A percentile compares a stretch with the other conserved stretches of the same genome.
These are phyloP conservation scores for Eupithecia centaureata DNA, from an alignment of 2,888 invertebrate species.

Conservation along the genomic window DNA sequence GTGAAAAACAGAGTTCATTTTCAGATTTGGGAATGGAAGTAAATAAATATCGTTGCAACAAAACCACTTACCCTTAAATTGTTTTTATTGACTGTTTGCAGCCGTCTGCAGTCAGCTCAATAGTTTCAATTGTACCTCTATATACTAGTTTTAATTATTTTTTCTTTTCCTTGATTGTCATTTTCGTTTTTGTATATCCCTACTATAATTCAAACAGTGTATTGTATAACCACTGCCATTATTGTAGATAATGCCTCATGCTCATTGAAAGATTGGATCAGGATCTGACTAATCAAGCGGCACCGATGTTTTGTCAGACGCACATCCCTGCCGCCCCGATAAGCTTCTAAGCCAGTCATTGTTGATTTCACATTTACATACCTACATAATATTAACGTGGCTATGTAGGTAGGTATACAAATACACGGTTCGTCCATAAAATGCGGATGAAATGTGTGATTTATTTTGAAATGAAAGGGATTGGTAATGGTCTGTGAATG, in stretches of 20 bases:
- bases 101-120: too few species aligned
- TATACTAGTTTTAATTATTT: too few species aligned
- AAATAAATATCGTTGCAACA: neutral
- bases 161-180: too few species aligned
- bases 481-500: constrained; percentile 19
- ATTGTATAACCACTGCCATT: neutral
- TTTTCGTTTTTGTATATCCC: neutral
- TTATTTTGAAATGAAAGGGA: constrained; percentile 29
- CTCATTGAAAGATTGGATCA: constrained; percentile 60
- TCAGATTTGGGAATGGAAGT: neutral
- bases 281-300: constrained; percentile 60
- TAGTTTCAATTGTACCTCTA: too few species aligned
- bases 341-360: constrained; percentile 47
- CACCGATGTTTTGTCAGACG: constrained; percentile 70
- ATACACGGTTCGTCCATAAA: constrained; percentile 22
- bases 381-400: constrained; percentile 20
- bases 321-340: constrained; percentile 47
- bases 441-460: constrained; percentile 27
- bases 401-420: constrained; percentile 8
- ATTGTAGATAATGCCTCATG: neutral
- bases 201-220: neutral
- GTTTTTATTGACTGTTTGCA: too few species aligned
- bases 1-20: constrained; percentile 9
- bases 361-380: constrained; percentile 36
- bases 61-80: neutral